Conservation (phyloP, 2,797 vertebrate species). For the Knipowitschia caucasica region DNA sequence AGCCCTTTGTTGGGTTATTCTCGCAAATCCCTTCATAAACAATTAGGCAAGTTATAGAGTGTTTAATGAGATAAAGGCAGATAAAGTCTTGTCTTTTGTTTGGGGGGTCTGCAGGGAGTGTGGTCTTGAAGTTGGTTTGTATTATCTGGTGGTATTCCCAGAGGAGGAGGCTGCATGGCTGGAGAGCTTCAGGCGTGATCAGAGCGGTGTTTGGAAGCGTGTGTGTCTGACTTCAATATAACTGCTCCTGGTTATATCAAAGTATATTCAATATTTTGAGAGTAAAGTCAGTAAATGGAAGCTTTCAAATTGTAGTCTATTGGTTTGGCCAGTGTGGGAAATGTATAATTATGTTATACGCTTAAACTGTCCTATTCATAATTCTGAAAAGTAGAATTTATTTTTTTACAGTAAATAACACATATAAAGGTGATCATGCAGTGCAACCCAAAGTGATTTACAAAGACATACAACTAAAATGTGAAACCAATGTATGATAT, state of each 20-base stretch:
- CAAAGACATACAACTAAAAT: too few species aligned
- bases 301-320: too few species aligned
- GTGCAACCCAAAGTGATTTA: too few species aligned
- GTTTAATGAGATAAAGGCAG: slow-evolving; percentile 78
- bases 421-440: too few species aligned
- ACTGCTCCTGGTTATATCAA: slow-evolving; percentile 37
- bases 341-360: too few species aligned
- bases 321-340: too few species aligned
- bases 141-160: slow-evolving; percentile 57
- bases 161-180: slow-evolving; percentile 48
- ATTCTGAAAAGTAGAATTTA: too few species aligned
- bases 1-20: slow-evolving; percentile 54
- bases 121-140: slow-evolving; percentile 48
- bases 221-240: slow-evolving; percentile 37
- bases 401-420: too few species aligned
- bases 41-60: slow-evolving; percentile 77
- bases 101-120: slow-evolving; percentile 58
- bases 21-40: slow-evolving; percentile 73
- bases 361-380: too few species aligned
- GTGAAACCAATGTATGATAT: too few species aligned
- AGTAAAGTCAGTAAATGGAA: too few species aligned
- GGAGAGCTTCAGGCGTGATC: slow-evolving; percentile 61
- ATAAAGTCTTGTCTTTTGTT: slow-evolving; percentile 75
- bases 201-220: slow-evolving; percentile 23
- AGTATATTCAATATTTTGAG: slow-evolving; percentile 53